These are phyloP conservation scores for Ploceus nigricollis DNA, from an alignment of 2,113 vertebrate genomes.

Conservation along the genomic window DNA sequence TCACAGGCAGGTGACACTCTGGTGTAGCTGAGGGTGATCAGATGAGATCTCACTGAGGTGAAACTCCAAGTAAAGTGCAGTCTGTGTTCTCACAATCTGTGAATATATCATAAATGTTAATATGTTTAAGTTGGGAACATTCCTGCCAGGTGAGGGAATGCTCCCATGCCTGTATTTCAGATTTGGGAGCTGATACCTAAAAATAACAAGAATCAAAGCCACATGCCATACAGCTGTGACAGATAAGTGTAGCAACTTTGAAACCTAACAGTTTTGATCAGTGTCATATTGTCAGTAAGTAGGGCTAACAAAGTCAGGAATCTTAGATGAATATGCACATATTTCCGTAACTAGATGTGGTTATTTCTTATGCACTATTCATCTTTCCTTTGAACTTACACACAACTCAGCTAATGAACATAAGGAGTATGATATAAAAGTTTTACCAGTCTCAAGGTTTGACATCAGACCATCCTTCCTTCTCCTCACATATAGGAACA, in stretches of 20 bases:
- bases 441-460: background rate
- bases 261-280: background rate
- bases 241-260: background rate
- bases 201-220: background rate
- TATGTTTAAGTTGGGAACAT: background rate
- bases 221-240: background rate
- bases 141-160: background rate
- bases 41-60: background rate
- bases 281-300: background rate
- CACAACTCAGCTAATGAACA: background rate
- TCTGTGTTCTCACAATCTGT: background rate
- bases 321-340: background rate
- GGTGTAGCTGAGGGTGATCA: background rate
- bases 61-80: background rate
- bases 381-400: background rate
- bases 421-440: background rate
- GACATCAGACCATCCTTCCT: background rate
- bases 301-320: background rate
- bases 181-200: background rate
- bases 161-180: background rate
- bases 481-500: accelerated
- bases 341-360: background rate
- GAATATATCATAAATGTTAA: background rate
- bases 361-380: background rate
- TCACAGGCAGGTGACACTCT: background rate